phyloP scores from a whole-genome alignment of 1,140 invertebrate genomes.

The Gryllus bimaculatus region DNA sequence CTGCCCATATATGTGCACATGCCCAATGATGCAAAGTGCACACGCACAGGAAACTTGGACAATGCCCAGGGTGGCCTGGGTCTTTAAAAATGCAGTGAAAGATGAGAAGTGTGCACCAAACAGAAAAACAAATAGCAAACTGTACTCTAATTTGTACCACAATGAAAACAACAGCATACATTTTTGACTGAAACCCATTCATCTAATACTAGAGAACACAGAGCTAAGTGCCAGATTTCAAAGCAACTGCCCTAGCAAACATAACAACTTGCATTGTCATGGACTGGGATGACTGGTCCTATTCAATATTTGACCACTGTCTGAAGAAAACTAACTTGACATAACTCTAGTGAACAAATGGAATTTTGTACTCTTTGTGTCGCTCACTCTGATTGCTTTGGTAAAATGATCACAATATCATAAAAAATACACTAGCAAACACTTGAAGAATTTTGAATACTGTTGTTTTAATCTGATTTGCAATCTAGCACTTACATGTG shows the following conservation, averaged over 20 bases:
- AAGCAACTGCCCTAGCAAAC: background rate
- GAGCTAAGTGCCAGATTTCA: background rate
- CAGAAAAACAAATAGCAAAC: background rate
- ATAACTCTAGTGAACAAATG: too few relatives aligned
- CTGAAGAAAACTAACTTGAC: too few relatives aligned
- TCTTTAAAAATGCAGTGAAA: background rate
- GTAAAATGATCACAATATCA: background rate
- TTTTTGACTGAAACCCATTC: background rate
- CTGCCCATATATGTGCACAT: background rate
- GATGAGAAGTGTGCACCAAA: background rate
- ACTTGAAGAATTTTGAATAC: background rate
- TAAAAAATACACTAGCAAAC: background rate
- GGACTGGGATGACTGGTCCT: background rate
- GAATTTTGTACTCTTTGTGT: too few relatives aligned
- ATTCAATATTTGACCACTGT: too few relatives aligned
- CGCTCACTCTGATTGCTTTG: background rate
- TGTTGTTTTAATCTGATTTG: background rate
- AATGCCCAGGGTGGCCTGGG: background rate
- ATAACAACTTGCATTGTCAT: background rate
- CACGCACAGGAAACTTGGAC: background rate
- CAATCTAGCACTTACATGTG: background rate
- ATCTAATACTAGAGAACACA: background rate
- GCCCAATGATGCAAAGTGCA: background rate
- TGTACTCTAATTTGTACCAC: conserved; percentile 1
- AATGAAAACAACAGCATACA: background rate